Base-by-base conservation (phyloP, 2,888 invertebrate species). In the Flabesymbios commensalis region DNA sequence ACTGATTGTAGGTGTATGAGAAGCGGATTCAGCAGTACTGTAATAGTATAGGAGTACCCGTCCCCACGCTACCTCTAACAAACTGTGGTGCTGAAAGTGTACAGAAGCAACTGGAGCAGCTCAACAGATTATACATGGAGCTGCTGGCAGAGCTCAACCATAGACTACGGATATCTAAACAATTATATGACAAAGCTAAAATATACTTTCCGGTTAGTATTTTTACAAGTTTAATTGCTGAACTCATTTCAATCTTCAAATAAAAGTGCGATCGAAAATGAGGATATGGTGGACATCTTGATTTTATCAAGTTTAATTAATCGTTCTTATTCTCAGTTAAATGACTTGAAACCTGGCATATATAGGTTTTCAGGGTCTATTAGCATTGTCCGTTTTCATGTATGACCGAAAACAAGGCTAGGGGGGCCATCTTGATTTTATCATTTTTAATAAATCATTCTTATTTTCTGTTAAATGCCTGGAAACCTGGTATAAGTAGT, bases 1-100 rank as follows among this genome's bases (percentile, higher is more conserved):
- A n/a, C n/a, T n/a, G n/a, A n/a, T n/a, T n/a, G n/a, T n/a, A n/a
- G 93, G 91, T 91, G 81, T 91, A 92, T 87, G 90, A 91, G 83
- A 89, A 90, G 80, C 88, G 91, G 78, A 89, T 93, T 82, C 90
- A 90, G 84, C 89, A 90, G 70, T 95, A 91, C 86, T 87, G 89
- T 68, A 92, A 92, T 76, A 88, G 88, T 84, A 87, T 94, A 70
- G 88, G 72, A 70, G 88, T 72, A 36, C 59, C 72, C 7, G 74
- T 75, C 47, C 67, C 72, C 7, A 69, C 64, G 5, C 64, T 72
- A 10, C 67, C 68, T 3, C 69, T 69, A 19, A 69, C 68, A 22
- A 70, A 74, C 24, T 73, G 76, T 26, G 90, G 92, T 1, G 89
- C 90, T n/a, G 92, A 93, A 66, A 83, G 86, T 36, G 89, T 93